These are phyloP conservation scores for Lithobates pipiens DNA, from an alignment of 2,797 vertebrate species.

Conservation along the genomic window DNA sequence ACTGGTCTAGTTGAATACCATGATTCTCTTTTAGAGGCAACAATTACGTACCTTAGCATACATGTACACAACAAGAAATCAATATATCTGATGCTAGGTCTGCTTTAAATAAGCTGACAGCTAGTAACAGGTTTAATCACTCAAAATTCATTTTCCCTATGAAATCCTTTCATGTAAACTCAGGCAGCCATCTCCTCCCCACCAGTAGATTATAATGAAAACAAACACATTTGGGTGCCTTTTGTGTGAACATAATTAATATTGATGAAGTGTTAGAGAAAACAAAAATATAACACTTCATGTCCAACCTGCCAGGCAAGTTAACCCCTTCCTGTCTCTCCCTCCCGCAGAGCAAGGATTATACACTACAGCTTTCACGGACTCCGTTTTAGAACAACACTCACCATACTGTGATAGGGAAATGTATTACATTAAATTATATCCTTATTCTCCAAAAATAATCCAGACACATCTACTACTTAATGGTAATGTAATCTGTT, in stretches of 20 bases:
- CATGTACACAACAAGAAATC: no score
- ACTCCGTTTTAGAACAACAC: background rate
- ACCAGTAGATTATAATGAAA: slow-evolving; percentile 5
- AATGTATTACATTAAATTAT: no score
- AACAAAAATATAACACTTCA: background rate
- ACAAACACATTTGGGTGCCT: slow-evolving; percentile 12
- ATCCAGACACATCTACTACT: no score
- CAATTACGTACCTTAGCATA: no score
- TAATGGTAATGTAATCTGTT: no score
- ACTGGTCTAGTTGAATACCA: no score
- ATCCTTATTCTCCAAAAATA: no score
- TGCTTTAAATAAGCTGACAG: background rate
- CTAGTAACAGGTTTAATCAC: background rate
- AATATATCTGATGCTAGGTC: background rate
- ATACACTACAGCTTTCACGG: no score
- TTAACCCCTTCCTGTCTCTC: background rate
- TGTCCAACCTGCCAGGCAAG: background rate
- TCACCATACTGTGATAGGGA: no score
- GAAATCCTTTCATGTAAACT: slow-evolving; percentile 13
- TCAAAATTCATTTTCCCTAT: background rate
- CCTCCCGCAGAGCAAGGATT: no score
- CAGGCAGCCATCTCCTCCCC: background rate
- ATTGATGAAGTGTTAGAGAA: slow-evolving; percentile 12
- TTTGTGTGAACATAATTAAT: slow-evolving; percentile 21
- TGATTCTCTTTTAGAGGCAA: no score